These are phyloP conservation scores for Poecilia velifera DNA, from an alignment of 2,797 vertebrate species.

Conservation along the genomic window DNA sequence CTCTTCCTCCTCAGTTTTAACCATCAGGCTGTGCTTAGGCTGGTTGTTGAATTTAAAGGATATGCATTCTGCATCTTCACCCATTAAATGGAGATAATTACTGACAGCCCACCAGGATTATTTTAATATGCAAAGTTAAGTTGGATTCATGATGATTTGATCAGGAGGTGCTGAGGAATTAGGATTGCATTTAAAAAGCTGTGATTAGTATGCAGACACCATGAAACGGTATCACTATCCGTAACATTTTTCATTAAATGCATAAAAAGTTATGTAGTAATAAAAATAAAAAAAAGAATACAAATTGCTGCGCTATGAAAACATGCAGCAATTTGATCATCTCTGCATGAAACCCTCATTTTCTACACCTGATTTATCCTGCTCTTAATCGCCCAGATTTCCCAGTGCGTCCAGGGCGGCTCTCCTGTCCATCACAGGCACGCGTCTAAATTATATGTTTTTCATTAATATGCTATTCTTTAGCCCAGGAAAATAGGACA, in stretches of 20 bases:
- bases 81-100: conserved; percentile 19
- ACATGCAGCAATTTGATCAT: background rate
- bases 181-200: background rate
- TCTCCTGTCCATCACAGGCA: background rate
- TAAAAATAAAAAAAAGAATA: background rate
- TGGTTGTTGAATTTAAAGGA: background rate
- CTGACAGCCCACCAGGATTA: background rate
- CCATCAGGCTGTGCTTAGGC: conserved; percentile 7
- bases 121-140: background rate
- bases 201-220: conserved; percentile 2
- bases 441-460: conserved; percentile 36
- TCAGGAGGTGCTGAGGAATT: conserved; percentile 14
- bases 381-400: background rate
- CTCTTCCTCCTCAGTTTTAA: conserved; percentile 49
- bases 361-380: background rate
- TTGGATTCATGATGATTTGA: conserved; percentile 8
- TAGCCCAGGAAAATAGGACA: background rate
- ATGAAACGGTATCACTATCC: background rate
- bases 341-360: background rate
- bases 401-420: background rate
- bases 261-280: background rate
- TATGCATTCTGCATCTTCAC: background rate
- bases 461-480: conserved; percentile 18
- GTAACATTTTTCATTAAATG: background rate
- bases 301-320: conserved; percentile 6